phyloP scores from a whole-genome alignment of 2,888 invertebrate species.

The Agrilus cyanescens region DNA sequence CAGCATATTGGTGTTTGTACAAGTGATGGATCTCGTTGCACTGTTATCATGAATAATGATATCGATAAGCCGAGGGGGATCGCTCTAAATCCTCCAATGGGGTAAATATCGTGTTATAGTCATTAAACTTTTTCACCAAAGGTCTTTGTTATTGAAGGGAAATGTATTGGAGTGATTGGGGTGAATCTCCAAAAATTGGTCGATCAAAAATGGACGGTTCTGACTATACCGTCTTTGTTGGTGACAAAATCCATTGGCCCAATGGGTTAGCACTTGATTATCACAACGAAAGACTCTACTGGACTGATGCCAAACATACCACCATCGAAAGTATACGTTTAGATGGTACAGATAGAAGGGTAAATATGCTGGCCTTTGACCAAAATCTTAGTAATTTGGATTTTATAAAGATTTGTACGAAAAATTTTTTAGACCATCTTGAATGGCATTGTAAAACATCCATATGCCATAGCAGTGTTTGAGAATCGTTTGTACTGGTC shows the following conservation, averaged over 20 bases:
- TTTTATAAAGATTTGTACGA: not conserved
- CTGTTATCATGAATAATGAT: conserved; percentile 47
- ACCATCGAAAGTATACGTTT: conserved; percentile 53
- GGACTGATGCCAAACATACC: conserved; percentile 68
- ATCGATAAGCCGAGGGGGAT: conserved; percentile 57
- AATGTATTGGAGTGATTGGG: conserved; percentile 93
- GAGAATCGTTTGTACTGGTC: conserved; percentile 85
- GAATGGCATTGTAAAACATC: conserved; percentile 58
- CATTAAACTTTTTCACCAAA: not conserved
- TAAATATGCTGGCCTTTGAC: conserved; percentile 23
- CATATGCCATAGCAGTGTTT: conserved; percentile 75
- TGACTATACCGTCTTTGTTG: conserved; percentile 46
- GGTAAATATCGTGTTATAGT: conserved; percentile 35
- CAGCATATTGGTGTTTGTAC: conserved; percentile 64
- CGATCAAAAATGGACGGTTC: conserved; percentile 78
- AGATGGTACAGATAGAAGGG: conserved; percentile 54
- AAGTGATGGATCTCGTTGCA: conserved; percentile 53
- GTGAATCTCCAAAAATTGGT: conserved; percentile 58
- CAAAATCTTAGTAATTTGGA: not conserved
- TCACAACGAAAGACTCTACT: conserved; percentile 69
- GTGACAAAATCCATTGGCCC: conserved; percentile 59
- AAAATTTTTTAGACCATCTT: conserved; percentile 30
- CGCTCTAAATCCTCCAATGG: conserved; percentile 53
- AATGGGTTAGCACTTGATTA: conserved; percentile 78
- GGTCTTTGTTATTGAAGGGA: conserved; percentile 36